A percentile compares a stretch with the other conserved stretches of the same genome.
Conservation (phyloP, 2,888 invertebrate species). For the Pyrrhosoma nymphula region DNA sequence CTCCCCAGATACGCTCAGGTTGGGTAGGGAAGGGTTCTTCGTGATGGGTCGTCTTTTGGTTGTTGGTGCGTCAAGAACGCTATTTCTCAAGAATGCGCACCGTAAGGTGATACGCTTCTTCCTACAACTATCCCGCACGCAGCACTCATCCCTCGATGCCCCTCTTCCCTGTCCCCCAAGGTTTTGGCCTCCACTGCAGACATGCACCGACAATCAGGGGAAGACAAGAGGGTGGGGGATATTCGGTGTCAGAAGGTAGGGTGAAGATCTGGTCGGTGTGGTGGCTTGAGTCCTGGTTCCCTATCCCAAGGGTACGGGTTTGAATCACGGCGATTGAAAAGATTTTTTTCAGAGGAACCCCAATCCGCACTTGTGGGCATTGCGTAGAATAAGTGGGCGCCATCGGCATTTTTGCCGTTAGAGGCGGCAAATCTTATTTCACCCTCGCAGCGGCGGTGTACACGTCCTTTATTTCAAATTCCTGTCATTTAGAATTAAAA, state of each 20-base stretch:
- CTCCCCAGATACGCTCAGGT: background rate
- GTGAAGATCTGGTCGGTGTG: no score
- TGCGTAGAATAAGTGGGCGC: no score
- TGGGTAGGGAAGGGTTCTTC: constrained; percentile 35
- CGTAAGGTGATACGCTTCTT: constrained; percentile 64
- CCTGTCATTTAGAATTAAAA: no score
- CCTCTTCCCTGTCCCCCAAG: background rate
- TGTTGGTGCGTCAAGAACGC: constrained; percentile 39
- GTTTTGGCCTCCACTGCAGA: background rate
- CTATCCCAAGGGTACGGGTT: no score
- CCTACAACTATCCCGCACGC: constrained; percentile 45
- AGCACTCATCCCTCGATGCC: background rate
- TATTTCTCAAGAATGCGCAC: constrained; percentile 51
- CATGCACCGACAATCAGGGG: constrained; percentile 20
- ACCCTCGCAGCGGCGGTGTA: no score
- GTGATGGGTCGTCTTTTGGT: background rate
- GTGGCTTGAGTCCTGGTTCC: no score
- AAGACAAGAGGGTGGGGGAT: background rate
- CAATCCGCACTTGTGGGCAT: no score
- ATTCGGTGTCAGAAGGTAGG: background rate
- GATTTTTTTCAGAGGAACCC: no score
- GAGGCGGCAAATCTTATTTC: no score
- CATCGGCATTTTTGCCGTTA: no score
- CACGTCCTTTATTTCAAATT: no score
- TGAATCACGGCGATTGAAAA: no score